phyloP scores from a whole-genome alignment of 2,888 invertebrate species.

The Polydesmus complanatus region DNA sequence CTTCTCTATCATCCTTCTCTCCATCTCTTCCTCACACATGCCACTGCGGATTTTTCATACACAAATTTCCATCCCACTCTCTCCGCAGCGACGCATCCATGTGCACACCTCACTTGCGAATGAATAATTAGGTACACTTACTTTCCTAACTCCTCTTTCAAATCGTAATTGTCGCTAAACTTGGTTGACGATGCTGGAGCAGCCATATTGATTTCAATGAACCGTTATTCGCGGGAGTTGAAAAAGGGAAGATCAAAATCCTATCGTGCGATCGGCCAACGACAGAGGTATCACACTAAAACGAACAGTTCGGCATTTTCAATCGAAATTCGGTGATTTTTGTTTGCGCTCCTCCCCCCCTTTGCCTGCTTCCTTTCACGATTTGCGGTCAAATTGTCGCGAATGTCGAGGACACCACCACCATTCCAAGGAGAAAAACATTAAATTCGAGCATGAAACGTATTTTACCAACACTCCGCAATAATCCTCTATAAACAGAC shows the following conservation, averaged over 20 bases:
- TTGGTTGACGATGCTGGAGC: constrained; percentile 58
- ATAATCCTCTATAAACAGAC: no score
- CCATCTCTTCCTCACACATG: not conserved
- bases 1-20: no score
- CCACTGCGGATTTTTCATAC: not conserved
- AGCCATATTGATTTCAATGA: constrained; percentile 18
- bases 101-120: not conserved
- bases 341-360: not conserved
- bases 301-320: not conserved
- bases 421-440: not conserved
- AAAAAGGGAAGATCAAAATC: not conserved
- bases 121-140: constrained; percentile 43
- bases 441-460: not conserved
- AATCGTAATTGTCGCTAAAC: constrained; percentile 98
- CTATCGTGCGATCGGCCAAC: not conserved
- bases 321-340: not conserved
- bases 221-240: not conserved
- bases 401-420: not conserved
- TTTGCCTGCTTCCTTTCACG: not conserved
- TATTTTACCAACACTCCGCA: no score
- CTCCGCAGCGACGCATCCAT: not conserved
- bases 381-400: not conserved
- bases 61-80: not conserved
- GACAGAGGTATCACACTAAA: not conserved
- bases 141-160: constrained; percentile 99